Conservation (phyloP, 2,888 invertebrate genomes). For the Spodoptera exigua region DNA sequence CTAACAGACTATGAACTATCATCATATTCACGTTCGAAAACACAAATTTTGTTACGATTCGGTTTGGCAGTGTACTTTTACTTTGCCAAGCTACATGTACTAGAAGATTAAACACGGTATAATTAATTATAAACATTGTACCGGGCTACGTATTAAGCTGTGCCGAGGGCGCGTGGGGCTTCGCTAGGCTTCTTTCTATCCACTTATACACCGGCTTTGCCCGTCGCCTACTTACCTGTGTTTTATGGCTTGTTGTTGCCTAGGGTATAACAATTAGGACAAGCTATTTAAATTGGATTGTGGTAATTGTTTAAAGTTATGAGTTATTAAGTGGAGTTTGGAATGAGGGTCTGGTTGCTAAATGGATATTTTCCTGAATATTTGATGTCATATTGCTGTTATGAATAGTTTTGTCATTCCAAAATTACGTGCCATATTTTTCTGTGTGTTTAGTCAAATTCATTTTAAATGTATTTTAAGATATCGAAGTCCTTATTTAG, state of each 20-base stretch:
- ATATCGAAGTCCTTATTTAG: too few relatives aligned
- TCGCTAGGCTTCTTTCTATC: conserved; percentile 69
- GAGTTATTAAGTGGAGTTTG: background rate
- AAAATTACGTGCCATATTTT: too few relatives aligned
- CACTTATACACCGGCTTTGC: conserved; percentile 67
- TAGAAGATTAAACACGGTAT: conserved; percentile 51
- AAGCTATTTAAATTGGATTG: conserved; percentile 52
- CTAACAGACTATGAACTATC: too few relatives aligned
- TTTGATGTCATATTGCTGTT: too few relatives aligned
- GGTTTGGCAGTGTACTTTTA: background rate
- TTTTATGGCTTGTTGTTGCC: conserved; percentile 68
- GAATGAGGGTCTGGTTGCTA: too few relatives aligned
- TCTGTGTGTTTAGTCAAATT: too few relatives aligned
- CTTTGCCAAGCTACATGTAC: conserved; percentile 11
- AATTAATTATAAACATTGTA: conserved; percentile 66
- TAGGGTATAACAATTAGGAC: conserved; percentile 37
- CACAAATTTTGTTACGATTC: background rate
- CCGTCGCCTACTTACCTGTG: conserved; percentile 59
- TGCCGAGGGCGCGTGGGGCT: conserved; percentile 65
- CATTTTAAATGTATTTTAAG: too few relatives aligned
- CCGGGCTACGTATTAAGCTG: conserved; percentile 59
- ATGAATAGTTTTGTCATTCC: too few relatives aligned
- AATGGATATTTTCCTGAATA: too few relatives aligned
- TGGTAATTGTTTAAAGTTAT: conserved; percentile 22
- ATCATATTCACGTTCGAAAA: too few relatives aligned